phyloP scores from a whole-genome alignment of 2,888 invertebrate genomes.

The Phengaris arion region DNA sequence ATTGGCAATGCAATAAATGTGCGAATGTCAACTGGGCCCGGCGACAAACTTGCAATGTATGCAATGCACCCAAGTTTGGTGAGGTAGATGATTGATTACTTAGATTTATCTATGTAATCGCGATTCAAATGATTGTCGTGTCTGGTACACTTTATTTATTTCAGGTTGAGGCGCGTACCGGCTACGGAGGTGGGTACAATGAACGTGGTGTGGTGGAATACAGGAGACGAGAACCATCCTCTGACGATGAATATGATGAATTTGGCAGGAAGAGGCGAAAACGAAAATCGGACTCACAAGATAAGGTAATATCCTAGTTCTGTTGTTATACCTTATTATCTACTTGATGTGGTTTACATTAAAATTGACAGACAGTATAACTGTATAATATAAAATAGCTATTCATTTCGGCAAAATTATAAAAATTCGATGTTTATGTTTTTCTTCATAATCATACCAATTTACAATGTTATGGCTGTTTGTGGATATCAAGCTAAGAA shows the following conservation, averaged over 20 bases:
- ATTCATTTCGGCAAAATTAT: background rate
- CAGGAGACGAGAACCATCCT: constrained; percentile 90
- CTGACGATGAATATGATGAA: constrained; percentile 98
- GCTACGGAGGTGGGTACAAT: constrained; percentile 95
- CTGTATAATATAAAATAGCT: no score
- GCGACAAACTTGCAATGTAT: constrained; percentile 97
- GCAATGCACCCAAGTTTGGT: constrained; percentile 98
- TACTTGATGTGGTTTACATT: background rate
- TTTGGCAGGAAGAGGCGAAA: constrained; percentile 85
- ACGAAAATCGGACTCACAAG: constrained; percentile 56
- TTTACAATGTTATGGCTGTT: constrained; percentile 56
- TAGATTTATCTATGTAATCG: background rate
- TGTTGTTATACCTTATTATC: background rate
- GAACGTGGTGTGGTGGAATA: constrained; percentile 98
- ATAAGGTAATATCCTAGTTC: constrained; percentile 47
- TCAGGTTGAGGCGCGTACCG: constrained; percentile 85
- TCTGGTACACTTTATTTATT: constrained; percentile 34
- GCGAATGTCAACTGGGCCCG: constrained; percentile 99
- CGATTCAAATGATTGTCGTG: background rate
- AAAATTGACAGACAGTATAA: constrained; percentile 15
- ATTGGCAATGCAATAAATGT: constrained; percentile 99
- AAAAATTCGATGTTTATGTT: background rate
- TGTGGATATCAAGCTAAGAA: constrained; percentile 74
- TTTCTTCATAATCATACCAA: constrained; percentile 23
- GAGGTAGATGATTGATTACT: constrained; percentile 78